A percentile compares a stretch with the other conserved stretches of the same genome.
Conservation (phyloP, 2,888 invertebrate species). For the Hemicrepidius hirtus region DNA sequence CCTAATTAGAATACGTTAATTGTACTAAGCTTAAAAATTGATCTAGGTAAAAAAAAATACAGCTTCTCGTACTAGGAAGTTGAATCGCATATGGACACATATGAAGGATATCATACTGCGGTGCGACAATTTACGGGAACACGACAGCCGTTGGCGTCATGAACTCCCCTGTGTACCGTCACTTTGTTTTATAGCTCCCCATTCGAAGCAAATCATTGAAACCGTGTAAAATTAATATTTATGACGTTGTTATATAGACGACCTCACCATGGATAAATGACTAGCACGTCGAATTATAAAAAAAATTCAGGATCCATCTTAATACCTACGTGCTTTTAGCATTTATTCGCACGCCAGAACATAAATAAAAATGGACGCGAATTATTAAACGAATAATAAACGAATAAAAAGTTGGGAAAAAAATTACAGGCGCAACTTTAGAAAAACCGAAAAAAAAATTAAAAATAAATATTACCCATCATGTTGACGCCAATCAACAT, state of each 20-base stretch:
- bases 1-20: conserved; percentile 32
- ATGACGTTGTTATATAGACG: conserved; percentile 12
- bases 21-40: conserved; percentile 32
- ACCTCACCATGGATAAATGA: conserved; percentile 7
- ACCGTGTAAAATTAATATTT: conserved; percentile 23
- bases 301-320: too few species aligned
- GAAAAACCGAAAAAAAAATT: neutral
- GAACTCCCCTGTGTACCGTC: conserved; percentile 34
- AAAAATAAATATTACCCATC: neutral
- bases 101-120: conserved; percentile 52
- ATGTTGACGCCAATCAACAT: conserved; percentile 5
- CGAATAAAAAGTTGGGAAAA: neutral
- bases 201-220: conserved; percentile 25
- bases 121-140: conserved; percentile 37
- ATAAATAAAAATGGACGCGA: too few species aligned
- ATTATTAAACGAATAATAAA: too few species aligned
- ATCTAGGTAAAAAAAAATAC: conserved; percentile 37
- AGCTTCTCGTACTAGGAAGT: conserved; percentile 47
- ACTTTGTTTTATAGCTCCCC: conserved; percentile 42
- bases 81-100: conserved; percentile 56
- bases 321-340: too few species aligned
- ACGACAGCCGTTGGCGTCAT: conserved; percentile 2
- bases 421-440: neutral
- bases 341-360: too few species aligned
- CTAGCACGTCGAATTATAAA: too few species aligned